Evolutionary conservation across 1,140 invertebrate species (phyloP).

Genomic region (Cherax quadricarinatus): DNA sequence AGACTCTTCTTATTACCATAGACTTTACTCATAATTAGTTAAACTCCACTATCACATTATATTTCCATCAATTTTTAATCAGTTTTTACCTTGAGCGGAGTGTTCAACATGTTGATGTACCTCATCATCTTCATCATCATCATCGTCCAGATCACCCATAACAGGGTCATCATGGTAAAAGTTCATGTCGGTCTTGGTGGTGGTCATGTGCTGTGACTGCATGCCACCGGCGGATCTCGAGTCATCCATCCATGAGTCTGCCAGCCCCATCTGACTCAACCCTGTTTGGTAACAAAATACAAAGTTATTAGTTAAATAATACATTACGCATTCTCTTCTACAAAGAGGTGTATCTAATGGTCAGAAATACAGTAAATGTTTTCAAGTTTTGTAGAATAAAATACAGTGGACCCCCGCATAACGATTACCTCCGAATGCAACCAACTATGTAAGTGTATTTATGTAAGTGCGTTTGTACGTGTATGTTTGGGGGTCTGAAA

Average conservation of each 20-base stretch:
- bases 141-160: constrained; percentile 22
- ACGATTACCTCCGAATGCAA: too few species aligned
- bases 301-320: not conserved
- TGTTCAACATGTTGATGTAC: not conserved
- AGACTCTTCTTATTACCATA: too few species aligned
- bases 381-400: too few species aligned
- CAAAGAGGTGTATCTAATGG: too few species aligned
- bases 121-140: constrained; percentile 17
- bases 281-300: not conserved
- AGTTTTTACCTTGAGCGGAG: not conserved
- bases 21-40: too few species aligned
- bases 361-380: too few species aligned
- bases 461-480: too few species aligned
- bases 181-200: constrained; percentile 20
- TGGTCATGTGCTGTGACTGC: constrained; percentile 5
- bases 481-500: too few species aligned
- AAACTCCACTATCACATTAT: too few species aligned
- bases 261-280: constrained; percentile 19
- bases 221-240: not conserved
- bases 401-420: too few species aligned
- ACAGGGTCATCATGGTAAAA: constrained; percentile 26
- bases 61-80: too few species aligned
- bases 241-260: constrained; percentile 21
- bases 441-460: too few species aligned
- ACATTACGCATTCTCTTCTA: not conserved